Percentiles rank a stretch among this genome's conserved stretches.
These are phyloP conservation scores for Plebejus anna DNA, from an alignment of 2,888 invertebrate species.

Conservation along the genomic window DNA sequence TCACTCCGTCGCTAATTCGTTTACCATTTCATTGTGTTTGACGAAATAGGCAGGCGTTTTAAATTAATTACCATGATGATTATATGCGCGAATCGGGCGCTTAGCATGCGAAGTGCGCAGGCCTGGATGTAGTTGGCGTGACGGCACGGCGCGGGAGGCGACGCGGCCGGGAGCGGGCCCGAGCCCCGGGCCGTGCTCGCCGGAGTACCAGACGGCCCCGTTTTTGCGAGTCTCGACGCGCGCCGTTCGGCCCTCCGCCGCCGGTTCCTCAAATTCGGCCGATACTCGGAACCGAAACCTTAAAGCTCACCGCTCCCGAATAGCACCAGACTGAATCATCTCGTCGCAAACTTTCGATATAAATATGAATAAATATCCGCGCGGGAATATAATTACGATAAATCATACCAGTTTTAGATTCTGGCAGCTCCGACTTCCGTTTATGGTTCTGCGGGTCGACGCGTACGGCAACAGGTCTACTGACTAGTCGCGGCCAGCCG, in stretches of 20 bases:
- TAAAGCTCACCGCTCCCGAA: constrained; percentile 47
- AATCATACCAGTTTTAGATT: constrained; percentile 27
- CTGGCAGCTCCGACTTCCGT: background rate
- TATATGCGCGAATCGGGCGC: constrained; percentile 36
- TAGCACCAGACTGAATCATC: constrained; percentile 24
- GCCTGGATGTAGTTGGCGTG: constrained; percentile 28
- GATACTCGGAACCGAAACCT: constrained; percentile 69
- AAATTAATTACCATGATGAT: constrained; percentile 49
- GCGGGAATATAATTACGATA: constrained; percentile 26
- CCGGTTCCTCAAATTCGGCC: constrained; percentile 60
- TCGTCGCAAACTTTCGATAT: constrained; percentile 12
- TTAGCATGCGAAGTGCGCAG: constrained; percentile 41
- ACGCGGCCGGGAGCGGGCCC: constrained; percentile 33
- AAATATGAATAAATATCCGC: constrained; percentile 29
- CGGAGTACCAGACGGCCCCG: constrained; percentile 59
- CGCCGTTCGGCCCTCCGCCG: constrained; percentile 56
- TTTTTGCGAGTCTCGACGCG: constrained; percentile 73
- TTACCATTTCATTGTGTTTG: constrained; percentile 50
- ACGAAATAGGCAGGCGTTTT: constrained; percentile 46
- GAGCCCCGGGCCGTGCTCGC: constrained; percentile 40
- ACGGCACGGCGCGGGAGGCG: constrained; percentile 36
- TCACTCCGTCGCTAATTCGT: constrained; percentile 63
- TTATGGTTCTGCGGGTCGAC: constrained; percentile 18
- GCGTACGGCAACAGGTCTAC: constrained; percentile 21
- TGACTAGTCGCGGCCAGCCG: constrained; percentile 13